phyloP scores from a whole-genome alignment of 2,113 vertebrate species.

The Nothocercus julius region DNA sequence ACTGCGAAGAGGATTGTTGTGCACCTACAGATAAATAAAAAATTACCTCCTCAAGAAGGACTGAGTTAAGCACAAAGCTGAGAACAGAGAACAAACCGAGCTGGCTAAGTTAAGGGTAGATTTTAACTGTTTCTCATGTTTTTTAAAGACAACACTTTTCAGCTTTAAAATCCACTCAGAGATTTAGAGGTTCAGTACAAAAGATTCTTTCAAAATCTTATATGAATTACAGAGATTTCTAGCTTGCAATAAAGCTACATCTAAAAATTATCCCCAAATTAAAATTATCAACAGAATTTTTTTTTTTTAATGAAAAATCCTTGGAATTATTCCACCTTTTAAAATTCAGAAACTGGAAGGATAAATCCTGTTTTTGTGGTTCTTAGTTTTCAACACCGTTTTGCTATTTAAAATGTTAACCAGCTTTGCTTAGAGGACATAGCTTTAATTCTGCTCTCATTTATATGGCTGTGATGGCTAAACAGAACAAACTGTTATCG shows the following conservation, averaged over 20 bases:
- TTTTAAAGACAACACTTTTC: background rate
- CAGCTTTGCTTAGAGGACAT: background rate
- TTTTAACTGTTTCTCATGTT: background rate
- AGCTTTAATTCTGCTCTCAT: background rate
- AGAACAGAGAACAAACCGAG: background rate
- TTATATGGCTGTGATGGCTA: rapidly evolving
- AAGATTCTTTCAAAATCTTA: background rate
- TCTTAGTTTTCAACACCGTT: background rate
- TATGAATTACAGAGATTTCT: background rate
- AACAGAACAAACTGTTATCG: background rate
- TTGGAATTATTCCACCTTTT: background rate
- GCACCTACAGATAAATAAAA: background rate
- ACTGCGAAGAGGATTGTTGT: background rate
- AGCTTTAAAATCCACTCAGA: background rate
- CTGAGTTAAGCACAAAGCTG: background rate
- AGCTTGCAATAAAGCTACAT: background rate
- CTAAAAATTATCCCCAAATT: background rate
- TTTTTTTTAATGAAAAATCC: background rate
- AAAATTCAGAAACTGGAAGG: background rate
- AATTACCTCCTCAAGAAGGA: background rate
- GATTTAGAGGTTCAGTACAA: background rate
- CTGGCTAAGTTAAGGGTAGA: background rate
- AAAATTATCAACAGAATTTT: background rate
- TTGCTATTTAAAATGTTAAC: background rate
- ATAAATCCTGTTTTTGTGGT: background rate